Evolutionary conservation across 2,797 vertebrate species (phyloP).

Genomic region (Ataeniobius toweri): DNA sequence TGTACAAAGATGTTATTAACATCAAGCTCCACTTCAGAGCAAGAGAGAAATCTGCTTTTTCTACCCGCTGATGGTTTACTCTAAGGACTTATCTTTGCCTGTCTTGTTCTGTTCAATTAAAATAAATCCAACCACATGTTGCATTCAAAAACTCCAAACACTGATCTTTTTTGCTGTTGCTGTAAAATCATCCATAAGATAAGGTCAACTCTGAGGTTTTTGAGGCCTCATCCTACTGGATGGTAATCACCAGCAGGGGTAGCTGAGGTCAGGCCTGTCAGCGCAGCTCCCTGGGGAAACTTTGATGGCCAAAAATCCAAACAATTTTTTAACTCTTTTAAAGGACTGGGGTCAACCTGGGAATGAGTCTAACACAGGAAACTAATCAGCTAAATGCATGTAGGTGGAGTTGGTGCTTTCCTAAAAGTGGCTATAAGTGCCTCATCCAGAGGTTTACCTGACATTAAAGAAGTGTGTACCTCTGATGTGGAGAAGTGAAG

Average conservation of each 20-base stretch:
- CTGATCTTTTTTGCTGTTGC: slow-evolving; percentile 1
- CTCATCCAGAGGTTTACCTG: slow-evolving; percentile 23
- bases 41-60: neutral
- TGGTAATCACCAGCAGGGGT: slow-evolving; percentile 48
- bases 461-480: slow-evolving; percentile 15
- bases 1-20: neutral
- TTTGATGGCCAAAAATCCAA: slow-evolving; percentile 49
- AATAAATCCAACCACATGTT: slow-evolving; percentile 12
- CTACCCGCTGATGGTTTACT: neutral
- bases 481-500: slow-evolving; percentile 17
- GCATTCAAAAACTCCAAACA: slow-evolving; percentile 1
- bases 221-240: slow-evolving; percentile 31
- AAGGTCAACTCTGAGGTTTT: neutral
- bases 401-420: slow-evolving; percentile 36
- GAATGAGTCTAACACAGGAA: slow-evolving; percentile 58
- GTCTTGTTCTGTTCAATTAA: slow-evolving; percentile 11
- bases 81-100: slow-evolving; percentile 5
- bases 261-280: slow-evolving; percentile 53
- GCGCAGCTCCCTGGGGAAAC: slow-evolving; percentile 41
- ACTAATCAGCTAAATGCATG: slow-evolving; percentile 64
- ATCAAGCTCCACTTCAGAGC: neutral
- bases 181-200: neutral
- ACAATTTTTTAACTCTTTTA: slow-evolving; percentile 45
- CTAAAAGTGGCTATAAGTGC: slow-evolving; percentile 31
- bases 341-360: slow-evolving; percentile 50